Evolutionary conservation across 2,888 invertebrate species (phyloP).

Genomic region (Eulithis prunata): DNA sequence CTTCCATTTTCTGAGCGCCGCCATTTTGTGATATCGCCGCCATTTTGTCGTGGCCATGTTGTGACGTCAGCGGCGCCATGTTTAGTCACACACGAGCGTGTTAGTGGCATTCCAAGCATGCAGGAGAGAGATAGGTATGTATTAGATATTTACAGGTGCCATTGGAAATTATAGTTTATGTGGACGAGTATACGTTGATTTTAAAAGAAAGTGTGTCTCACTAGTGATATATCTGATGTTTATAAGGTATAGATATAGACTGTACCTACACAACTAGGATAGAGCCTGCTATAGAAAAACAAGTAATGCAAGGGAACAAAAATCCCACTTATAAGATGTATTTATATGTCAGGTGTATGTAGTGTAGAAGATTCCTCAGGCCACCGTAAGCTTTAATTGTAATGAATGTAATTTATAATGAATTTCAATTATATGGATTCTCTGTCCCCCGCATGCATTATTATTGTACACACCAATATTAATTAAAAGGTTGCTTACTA

Average conservation of each 20-base stretch:
- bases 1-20: slow-evolving; percentile 54
- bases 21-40: slow-evolving; percentile 32
- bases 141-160: slow-evolving; percentile 47
- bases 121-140: slow-evolving; percentile 57
- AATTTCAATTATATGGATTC: slow-evolving; percentile 30
- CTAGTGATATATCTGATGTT: neutral
- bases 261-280: neutral
- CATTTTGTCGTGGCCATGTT: slow-evolving; percentile 37
- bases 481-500: slow-evolving; percentile 25
- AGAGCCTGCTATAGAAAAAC: neutral
- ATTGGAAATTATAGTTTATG: slow-evolving; percentile 41
- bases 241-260: too few species aligned
- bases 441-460: slow-evolving; percentile 63
- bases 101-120: slow-evolving; percentile 79
- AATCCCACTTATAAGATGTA: slow-evolving; percentile 3
- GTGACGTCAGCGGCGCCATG: slow-evolving; percentile 44
- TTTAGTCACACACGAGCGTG: slow-evolving; percentile 71
- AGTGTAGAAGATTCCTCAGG: slow-evolving; percentile 41
- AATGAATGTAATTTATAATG: slow-evolving; percentile 21
- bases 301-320: slow-evolving; percentile 22
- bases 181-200: neutral
- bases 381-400: slow-evolving; percentile 53
- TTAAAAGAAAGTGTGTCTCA: neutral
- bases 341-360: neutral
- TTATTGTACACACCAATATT: slow-evolving; percentile 45